These are phyloP conservation scores for Leucosticte australis DNA, from an alignment of 2,113 vertebrate species.

Conservation along the genomic window DNA sequence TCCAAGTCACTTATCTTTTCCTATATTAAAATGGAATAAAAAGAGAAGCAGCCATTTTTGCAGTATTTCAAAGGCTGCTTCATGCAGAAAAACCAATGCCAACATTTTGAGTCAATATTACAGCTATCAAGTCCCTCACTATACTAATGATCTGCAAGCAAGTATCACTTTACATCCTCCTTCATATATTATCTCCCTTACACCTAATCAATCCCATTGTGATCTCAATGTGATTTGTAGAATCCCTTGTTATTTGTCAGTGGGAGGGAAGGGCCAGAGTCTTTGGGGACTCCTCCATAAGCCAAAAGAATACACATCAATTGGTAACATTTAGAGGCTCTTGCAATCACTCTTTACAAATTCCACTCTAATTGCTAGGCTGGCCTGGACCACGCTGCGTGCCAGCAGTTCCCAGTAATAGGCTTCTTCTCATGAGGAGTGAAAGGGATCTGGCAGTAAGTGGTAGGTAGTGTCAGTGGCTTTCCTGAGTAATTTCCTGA, in stretches of 20 bases:
- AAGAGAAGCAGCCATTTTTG: background rate
- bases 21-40: background rate
- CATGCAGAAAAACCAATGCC: background rate
- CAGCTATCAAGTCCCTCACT: background rate
- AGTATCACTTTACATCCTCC: slow-evolving; percentile 18
- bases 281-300: background rate
- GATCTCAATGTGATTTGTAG: slow-evolving; percentile 8
- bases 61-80: background rate
- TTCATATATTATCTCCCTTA: slow-evolving; percentile 20
- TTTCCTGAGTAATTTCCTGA: slow-evolving; percentile 63
- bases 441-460: slow-evolving; percentile 56
- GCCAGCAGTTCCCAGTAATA: background rate
- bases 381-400: background rate
- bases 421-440: slow-evolving; percentile 17
- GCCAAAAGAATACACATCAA: background rate
- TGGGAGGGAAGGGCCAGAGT: background rate
- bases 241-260: background rate
- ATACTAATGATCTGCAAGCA: slow-evolving; percentile 8
- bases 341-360: slow-evolving; percentile 4
- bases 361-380: slow-evolving; percentile 25
- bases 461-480: slow-evolving; percentile 62
- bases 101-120: slow-evolving; percentile 3
- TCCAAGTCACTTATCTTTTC: background rate
- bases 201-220: slow-evolving; percentile 25
- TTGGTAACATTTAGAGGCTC: background rate